Base-by-base conservation (phyloP, 2,113 vertebrate genomes). In the Cyanoramphus novaezelandiae region DNA sequence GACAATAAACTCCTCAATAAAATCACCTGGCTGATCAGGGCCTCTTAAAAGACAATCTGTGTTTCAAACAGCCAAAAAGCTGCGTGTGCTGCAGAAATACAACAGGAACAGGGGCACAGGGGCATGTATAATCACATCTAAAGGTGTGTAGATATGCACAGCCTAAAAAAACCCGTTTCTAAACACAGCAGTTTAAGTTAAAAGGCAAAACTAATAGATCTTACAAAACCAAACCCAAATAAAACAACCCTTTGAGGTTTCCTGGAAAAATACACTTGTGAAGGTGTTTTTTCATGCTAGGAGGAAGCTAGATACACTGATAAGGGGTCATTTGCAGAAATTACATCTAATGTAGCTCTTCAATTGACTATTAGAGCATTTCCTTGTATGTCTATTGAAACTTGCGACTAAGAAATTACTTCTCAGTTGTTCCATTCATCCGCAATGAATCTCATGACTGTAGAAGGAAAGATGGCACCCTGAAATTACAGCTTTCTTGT, bases 401-500 rank as follows among this genome's bases (percentile, higher is more conserved):
- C 33, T 53, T 67, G 28, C 88, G 87, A 9, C 86, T 87, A 50
- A 95, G 88, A 91, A 92, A 95, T 91, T 78, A 94, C 90, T 94
- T 90, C 43, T 80, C 57, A 76, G 77, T 93, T 87, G 64, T 92
- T 84, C 86, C 84, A 92, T 87, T 92, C 71, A 94, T 93, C 94
- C 81, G 53, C 62, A 92, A 90, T 97, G 82, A 92, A 62, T 84
- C 80, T 64, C 82, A 86, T 59, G 88, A 92, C 69, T 82, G 41
- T 3, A 79, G 76, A 91, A 39, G 86, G 86, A 96, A 83, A 92
- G 91, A 92, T 86, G 83, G 80, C 86, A 72, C 93, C 82, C 91
- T 77, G 94, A 97, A 98, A 98, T 97, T 82, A 96, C 39, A 97
- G 75, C 76, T 95, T 97, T 95, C 64, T 70, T 82, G 81, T 92